Evolutionary conservation across 2,888 invertebrate species (phyloP).

Genomic region (Chymomyza amoena): DNA sequence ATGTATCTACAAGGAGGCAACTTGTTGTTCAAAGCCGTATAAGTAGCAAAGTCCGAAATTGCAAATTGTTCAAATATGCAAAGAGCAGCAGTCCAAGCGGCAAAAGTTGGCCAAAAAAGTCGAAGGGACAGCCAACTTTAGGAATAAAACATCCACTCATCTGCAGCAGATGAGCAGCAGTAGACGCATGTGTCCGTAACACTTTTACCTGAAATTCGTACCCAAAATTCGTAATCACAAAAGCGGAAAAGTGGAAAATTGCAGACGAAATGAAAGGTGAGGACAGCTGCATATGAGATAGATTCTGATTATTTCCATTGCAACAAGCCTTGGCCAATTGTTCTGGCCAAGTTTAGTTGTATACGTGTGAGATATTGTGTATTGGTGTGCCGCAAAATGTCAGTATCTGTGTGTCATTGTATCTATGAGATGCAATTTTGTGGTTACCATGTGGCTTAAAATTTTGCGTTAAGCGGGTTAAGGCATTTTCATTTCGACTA

Average conservation of each 20-base stretch:
- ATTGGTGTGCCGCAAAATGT: conserved; percentile 46
- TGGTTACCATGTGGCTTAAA: conserved; percentile 20
- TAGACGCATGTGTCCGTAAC: conserved; percentile 1
- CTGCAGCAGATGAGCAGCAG: neutral
- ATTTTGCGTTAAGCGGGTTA: conserved; percentile 65
- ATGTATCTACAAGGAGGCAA: conserved; percentile 1
- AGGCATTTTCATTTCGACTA: conserved; percentile 46
- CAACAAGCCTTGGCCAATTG: neutral
- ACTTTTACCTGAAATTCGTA: conserved; percentile 18
- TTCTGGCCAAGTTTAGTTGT: neutral
- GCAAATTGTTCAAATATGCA: conserved; percentile 23
- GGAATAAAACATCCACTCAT: neutral
- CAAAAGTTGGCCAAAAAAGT: conserved; percentile 20
- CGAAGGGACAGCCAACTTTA: neutral
- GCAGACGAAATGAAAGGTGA: conserved; percentile 5
- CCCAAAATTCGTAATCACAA: conserved; percentile 12
- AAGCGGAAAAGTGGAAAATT: conserved; percentile 35
- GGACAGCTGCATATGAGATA: conserved; percentile 41
- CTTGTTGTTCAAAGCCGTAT: conserved; percentile 4
- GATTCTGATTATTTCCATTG: conserved; percentile 28
- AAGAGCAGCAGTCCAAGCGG: conserved; percentile 16
- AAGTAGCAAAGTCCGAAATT: conserved; percentile 37
- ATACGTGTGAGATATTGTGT: neutral
- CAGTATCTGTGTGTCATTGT: conserved; percentile 9
- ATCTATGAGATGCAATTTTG: neutral